A percentile compares a stretch with the other conserved stretches of the same genome.
These are phyloP conservation scores for Schizotus pectinicornis DNA, from an alignment of 2,888 invertebrate species.

Conservation along the genomic window DNA sequence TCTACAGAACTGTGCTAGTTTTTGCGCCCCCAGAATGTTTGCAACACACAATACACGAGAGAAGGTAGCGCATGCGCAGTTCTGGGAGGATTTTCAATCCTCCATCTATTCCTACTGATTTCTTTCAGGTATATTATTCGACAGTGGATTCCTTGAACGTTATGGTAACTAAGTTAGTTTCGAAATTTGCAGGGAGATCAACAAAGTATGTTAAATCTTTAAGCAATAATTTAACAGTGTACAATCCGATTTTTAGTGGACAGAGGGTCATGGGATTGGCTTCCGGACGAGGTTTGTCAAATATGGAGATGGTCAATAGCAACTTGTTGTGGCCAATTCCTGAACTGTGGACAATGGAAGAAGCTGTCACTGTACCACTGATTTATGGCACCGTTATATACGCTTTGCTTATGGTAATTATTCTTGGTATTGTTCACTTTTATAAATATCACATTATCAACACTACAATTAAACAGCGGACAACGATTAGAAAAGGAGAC, in stretches of 20 bases:
- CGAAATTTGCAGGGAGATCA: conserved; percentile 76
- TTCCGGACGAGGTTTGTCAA: conserved; percentile 62
- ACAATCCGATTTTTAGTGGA: conserved; percentile 60
- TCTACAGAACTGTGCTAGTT: too few species aligned
- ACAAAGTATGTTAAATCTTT: conserved; percentile 68
- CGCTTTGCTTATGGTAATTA: conserved; percentile 40
- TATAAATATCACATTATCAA: too few species aligned
- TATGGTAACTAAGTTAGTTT: conserved; percentile 69
- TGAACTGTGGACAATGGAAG: conserved; percentile 62
- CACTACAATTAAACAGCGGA: conserved; percentile 2
- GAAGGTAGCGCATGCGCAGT: too few species aligned
- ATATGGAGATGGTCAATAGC: conserved; percentile 60
- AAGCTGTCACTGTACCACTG: conserved; percentile 68
- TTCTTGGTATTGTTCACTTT: too few species aligned
- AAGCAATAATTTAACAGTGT: conserved; percentile 72
- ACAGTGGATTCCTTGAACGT: conserved; percentile 93
- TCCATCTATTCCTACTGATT: too few species aligned
- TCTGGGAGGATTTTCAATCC: too few species aligned
- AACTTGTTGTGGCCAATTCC: conserved; percentile 62
- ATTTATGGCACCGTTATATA: conserved; percentile 61
- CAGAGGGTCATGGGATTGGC: conserved; percentile 59
- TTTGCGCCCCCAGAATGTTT: too few species aligned
- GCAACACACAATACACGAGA: too few species aligned
- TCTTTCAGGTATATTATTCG: conserved; percentile 64
- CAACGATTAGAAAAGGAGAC: conserved; percentile 53